Percentiles rank a stretch among this genome's conserved stretches.
Evolutionary conservation across 1,140 invertebrate species (phyloP).

Genomic region (Drosophila orosa): DNA sequence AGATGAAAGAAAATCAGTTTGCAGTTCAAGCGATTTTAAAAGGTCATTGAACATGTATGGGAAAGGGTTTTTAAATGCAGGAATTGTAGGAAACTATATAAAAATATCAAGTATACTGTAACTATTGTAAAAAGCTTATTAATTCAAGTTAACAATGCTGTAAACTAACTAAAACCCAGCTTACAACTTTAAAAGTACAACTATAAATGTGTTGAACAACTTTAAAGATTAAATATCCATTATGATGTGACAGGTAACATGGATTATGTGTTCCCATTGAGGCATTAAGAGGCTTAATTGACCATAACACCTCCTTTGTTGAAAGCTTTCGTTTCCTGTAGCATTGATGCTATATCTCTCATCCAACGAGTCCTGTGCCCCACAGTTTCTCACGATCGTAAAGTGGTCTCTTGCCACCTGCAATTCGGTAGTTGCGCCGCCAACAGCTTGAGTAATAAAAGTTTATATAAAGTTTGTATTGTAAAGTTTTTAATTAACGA

Average conservation of each 20-base stretch:
- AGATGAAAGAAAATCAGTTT: conserved; percentile 29
- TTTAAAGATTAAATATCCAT: not conserved
- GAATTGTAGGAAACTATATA: not conserved
- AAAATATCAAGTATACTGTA: too few species aligned
- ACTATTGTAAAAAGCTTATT: too few species aligned
- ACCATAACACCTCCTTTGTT: not conserved
- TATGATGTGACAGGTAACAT: not conserved
- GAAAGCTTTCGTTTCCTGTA: conserved; percentile 1
- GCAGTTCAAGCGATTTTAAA: conserved; percentile 1
- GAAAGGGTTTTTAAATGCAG: not conserved
- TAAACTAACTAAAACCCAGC: not conserved
- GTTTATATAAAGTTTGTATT: not conserved
- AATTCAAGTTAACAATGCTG: not conserved
- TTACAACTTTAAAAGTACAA: not conserved
- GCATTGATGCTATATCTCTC: not conserved
- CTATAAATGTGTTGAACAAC: not conserved
- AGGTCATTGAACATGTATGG: conserved; percentile 1
- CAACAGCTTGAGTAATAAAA: conserved; percentile 9
- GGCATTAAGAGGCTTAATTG: not conserved
- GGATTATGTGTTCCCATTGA: not conserved
- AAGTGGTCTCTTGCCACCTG: conserved; percentile 1
- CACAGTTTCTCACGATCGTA: conserved; percentile 23
- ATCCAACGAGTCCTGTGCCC: not conserved
- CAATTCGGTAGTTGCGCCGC: conserved; percentile 9
- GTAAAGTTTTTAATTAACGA: conserved; percentile 41